Base-by-base conservation (phyloP, 2,113 vertebrate species). In the Elaphurus davidianus region DNA sequence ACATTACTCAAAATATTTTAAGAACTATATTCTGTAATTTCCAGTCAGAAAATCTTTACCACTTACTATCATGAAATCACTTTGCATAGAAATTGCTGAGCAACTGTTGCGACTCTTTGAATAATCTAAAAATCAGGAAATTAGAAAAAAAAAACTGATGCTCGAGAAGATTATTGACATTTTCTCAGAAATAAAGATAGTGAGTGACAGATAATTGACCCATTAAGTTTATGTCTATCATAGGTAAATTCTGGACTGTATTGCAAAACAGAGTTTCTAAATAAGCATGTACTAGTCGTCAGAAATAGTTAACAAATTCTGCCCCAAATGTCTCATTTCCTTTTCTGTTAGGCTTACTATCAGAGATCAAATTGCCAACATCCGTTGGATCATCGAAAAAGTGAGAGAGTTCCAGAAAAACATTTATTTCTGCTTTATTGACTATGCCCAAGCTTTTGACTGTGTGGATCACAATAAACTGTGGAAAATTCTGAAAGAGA, bases 11-110 rank as follows among this genome's bases (percentile, higher is more conserved):
- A 96, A 91, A 62, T 98, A 86, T 87, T 90, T 90, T 64, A 67
- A 90, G 33, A 97, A 50, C 87, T 74, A 40, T 88, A 7, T n/a
- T 87, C 79, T 87, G 30, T 52, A 94, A 57, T 85, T 97, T 52
- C 25, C 40, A 67, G 52, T 13, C n/a, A 85, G 64, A 94, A 96
- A 11, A 52, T 50, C 79, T 93, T n/a, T 7, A 45, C 33, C 43
- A 59, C 13, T 9, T n/a, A 36, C 9, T 87, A 92, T 54, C 55
- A 36, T n/a, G 21, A 85, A 95, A 95, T 87, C 7, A 74, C 25
- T 95, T 96, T 82, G 6, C 6, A 87, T n/a, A 92, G 43, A 79
- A 28, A 84, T 76, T 90, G 13, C 21, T 92, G 45, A 97, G 11
- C 9, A 94, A 52, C 36, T 60, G 5, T 10, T 97, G 17, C 4